These are phyloP conservation scores for Polypterus bichir DNA, from an alignment of 2,113 vertebrate genomes.

Conservation along the genomic window DNA sequence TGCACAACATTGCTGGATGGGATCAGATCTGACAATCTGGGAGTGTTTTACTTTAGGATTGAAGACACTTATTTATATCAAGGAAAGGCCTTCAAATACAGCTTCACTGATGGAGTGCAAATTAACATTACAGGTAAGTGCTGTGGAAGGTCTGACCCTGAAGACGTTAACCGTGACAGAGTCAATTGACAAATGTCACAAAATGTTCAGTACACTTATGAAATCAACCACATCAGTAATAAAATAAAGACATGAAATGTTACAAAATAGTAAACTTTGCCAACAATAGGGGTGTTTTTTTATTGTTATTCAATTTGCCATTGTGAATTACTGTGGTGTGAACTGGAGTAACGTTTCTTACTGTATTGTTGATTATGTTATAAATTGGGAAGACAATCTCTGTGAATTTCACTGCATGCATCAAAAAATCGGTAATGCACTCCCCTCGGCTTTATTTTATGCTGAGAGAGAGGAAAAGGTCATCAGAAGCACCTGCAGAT, in stretches of 20 bases:
- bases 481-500: no score
- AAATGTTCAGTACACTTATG: background rate
- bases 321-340: no score
- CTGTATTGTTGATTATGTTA: no score
- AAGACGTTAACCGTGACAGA: background rate
- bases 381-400: no score
- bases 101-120: conserved; percentile 13
- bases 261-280: background rate
- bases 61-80: background rate
- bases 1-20: conserved; percentile 37
- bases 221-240: background rate
- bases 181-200: background rate
- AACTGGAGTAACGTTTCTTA: no score
- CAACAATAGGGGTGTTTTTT: background rate
- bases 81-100: conserved; percentile 23
- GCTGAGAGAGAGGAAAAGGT: no score
- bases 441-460: no score
- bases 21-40: conserved; percentile 11
- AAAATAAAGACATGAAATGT: background rate
- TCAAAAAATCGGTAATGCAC: no score
- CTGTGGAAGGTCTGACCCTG: background rate
- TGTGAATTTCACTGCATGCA: no score
- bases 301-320: background rate
- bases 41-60: conserved; percentile 32
- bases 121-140: conserved; percentile 24